Evolutionary conservation across 2,113 vertebrate genomes (phyloP).

Genomic region (Rhinogobius similis): DNA sequence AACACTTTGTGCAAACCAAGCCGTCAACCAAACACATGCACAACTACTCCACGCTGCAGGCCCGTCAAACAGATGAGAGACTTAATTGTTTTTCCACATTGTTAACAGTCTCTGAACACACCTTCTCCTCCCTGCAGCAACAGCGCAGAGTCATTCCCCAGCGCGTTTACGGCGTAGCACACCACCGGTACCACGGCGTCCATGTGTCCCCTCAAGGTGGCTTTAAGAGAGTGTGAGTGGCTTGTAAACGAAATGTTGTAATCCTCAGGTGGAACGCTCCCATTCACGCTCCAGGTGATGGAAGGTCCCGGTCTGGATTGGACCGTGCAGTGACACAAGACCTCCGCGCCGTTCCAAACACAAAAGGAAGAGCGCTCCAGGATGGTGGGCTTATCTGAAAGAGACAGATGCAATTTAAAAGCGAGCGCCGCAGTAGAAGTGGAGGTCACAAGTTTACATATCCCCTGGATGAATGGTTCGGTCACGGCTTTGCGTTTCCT

Average conservation of each 20-base stretch:
- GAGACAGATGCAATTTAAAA: neutral
- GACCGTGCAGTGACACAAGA: slow-evolving; percentile 70
- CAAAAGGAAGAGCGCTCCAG: slow-evolving; percentile 65
- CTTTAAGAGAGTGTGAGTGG: slow-evolving; percentile 27
- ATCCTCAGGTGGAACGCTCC: slow-evolving; percentile 46
- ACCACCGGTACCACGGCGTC: slow-evolving; percentile 48
- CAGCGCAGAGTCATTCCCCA: slow-evolving; percentile 74
- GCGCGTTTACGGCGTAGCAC: slow-evolving; percentile 71
- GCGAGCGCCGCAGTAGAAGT: neutral
- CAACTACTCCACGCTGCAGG: slow-evolving; percentile 9
- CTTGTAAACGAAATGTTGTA: slow-evolving; percentile 64
- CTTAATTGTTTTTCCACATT: neutral
- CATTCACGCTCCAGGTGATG: slow-evolving; percentile 78
- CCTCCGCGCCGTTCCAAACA: slow-evolving; percentile 31
- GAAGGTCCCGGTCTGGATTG: slow-evolving; percentile 75
- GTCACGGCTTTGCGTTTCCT: neutral
- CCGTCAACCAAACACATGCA: neutral
- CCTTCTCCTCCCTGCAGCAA: slow-evolving; percentile 57
- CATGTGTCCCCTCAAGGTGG: slow-evolving; percentile 60
- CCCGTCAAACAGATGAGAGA: slow-evolving; percentile 18
- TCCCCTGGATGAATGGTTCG: neutral
- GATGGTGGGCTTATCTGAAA: slow-evolving; percentile 68
- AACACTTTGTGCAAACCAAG: neutral
- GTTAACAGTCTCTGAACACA: slow-evolving; percentile 34
- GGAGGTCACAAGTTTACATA: neutral